Evolutionary conservation across 2,888 invertebrate species (phyloP).

Genomic region (Zelleria hepariella): DNA sequence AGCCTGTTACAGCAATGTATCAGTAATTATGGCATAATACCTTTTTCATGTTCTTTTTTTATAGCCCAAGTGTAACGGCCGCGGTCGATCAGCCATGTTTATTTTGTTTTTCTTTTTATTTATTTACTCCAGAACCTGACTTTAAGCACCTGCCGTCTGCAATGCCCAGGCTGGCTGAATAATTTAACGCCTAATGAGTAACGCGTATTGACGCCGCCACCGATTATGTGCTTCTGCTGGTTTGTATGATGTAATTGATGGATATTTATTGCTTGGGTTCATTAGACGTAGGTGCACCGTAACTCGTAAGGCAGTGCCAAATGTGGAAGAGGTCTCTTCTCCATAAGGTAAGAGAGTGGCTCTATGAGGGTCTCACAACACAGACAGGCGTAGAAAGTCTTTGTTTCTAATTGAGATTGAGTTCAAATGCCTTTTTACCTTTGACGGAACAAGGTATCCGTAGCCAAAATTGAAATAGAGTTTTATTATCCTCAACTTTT

Average conservation of each 20-base stretch:
- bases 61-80: conserved; percentile 2
- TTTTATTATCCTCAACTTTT: neutral
- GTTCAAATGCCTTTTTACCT: no score
- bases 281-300: no score
- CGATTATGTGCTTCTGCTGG: neutral
- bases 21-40: neutral
- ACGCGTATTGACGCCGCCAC: conserved; percentile 11
- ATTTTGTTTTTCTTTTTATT: conserved; percentile 33
- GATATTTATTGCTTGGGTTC: neutral
- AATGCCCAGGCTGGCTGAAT: conserved; percentile 25
- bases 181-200: conserved; percentile 40
- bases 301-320: no score
- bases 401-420: no score
- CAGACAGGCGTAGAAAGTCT: no score
- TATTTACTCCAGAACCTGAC: conserved; percentile 27
- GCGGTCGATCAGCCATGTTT: conserved; percentile 21
- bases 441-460: no score
- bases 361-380: no score
- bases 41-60: neutral
- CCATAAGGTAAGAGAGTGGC: no score
- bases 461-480: neutral
- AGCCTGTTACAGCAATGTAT: neutral
- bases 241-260: conserved; percentile 4
- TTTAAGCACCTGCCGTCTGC: conserved; percentile 36
- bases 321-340: no score